Percentiles rank a stretch among this genome's conserved stretches.
These are phyloP conservation scores for Ctenochaetus hawaiiensis DNA, from an alignment of 2,797 vertebrate species.

Conservation along the genomic window DNA sequence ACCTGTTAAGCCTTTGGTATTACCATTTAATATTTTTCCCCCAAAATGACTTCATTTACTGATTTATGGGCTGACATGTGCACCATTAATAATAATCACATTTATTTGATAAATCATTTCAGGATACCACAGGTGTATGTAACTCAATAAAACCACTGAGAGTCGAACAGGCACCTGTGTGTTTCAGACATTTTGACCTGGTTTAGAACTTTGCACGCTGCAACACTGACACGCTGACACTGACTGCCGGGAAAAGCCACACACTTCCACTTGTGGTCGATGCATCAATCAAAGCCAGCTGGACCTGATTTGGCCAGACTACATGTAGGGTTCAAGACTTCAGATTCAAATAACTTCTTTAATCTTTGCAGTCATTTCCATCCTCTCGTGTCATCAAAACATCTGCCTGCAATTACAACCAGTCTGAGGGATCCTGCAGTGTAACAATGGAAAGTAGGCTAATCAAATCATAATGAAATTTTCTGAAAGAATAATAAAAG, in stretches of 20 bases:
- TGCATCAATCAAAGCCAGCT: conserved; percentile 60
- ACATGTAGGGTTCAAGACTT: conserved; percentile 39
- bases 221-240: background rate
- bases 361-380: conserved; percentile 49
- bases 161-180: background rate
- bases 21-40: background rate
- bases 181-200: conserved; percentile 27
- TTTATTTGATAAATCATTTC: background rate
- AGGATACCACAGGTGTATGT: background rate
- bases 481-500: conserved; percentile 37
- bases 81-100: background rate
- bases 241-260: conserved; percentile 26
- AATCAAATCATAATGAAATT: conserved; percentile 47
- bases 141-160: background rate
- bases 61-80: background rate
- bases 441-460: conserved; percentile 9
- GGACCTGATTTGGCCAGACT: conserved; percentile 46
- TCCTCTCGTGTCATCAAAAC: conserved; percentile 50
- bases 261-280: conserved; percentile 35
- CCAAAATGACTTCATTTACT: background rate
- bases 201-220: conserved; percentile 3
- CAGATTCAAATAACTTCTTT: conserved; percentile 53
- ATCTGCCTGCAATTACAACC: conserved; percentile 65
- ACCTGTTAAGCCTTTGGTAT: background rate
- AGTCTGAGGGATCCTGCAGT: conserved; percentile 39